Evolutionary conservation across 2,888 invertebrate species (phyloP).

Genomic region (Sinhomidia bicolor): DNA sequence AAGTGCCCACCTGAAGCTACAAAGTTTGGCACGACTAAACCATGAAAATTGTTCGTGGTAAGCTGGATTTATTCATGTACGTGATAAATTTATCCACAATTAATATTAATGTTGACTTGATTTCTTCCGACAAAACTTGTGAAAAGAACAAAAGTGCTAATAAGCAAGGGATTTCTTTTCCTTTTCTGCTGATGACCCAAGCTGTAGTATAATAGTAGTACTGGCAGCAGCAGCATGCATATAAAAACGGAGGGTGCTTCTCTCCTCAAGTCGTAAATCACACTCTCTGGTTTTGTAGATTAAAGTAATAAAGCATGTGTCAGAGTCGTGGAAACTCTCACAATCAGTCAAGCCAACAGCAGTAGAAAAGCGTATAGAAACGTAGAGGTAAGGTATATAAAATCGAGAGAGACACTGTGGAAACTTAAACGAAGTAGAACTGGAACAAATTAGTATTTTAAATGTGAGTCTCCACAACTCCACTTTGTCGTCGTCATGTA

Average conservation of each 20-base stretch:
- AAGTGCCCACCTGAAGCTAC: not conserved
- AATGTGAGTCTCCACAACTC: not conserved
- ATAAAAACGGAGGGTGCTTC: not conserved
- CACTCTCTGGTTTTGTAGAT: not conserved
- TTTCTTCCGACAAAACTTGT: too few relatives aligned
- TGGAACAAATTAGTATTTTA: constrained; percentile 1
- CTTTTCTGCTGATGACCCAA: not conserved
- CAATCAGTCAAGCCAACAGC: not conserved
- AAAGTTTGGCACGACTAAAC: too few relatives aligned
- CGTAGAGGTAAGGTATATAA: too few relatives aligned
- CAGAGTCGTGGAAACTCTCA: not conserved
- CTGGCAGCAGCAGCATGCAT: too few relatives aligned
- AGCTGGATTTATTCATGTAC: too few relatives aligned
- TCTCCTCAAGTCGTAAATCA: not conserved
- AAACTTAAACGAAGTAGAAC: not conserved
- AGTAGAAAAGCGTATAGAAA: too few relatives aligned
- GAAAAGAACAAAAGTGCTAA: not conserved
- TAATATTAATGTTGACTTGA: too few relatives aligned
- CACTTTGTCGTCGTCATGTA: constrained; percentile 19
- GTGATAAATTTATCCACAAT: too few relatives aligned
- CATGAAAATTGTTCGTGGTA: too few relatives aligned
- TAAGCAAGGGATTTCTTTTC: not conserved
- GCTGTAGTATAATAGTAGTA: too few relatives aligned
- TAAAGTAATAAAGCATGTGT: not conserved
- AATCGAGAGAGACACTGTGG: not conserved